Percentiles rank a stretch among this genome's conserved stretches.
Conservation (phyloP, 2,113 vertebrate species). For the Rattus rattus region DNA sequence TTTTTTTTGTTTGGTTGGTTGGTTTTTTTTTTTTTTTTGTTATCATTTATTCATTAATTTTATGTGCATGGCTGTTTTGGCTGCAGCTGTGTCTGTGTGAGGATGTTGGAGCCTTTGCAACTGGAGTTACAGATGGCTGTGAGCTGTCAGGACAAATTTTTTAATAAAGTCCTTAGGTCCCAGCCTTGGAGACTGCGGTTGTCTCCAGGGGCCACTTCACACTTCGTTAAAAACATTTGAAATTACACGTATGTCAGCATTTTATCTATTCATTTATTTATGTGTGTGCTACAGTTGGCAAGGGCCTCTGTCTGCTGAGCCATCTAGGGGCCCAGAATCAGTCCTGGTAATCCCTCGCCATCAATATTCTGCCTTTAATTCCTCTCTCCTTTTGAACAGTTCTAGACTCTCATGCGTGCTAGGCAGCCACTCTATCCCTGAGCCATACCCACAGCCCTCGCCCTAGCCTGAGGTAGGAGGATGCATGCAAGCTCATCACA, state of each 20-base stretch:
- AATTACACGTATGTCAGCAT: not conserved
- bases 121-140: too few species aligned
- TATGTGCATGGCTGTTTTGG: too few species aligned
- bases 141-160: not conserved
- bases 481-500: not conserved
- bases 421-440: not conserved
- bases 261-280: not conserved
- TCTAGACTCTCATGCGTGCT: not conserved
- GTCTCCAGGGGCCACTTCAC: not conserved
- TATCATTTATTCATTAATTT: too few species aligned
- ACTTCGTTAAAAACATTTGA: not conserved
- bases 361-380: not conserved
- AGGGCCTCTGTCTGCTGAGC: not conserved
- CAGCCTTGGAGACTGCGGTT: not conserved
- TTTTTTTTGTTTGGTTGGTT: too few species aligned
- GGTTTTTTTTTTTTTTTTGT: too few species aligned
- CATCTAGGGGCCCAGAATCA: not conserved
- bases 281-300: not conserved
- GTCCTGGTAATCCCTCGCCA: not conserved
- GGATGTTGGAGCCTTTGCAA: too few species aligned
- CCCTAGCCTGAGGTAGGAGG: not conserved
- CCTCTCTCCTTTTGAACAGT: not conserved
- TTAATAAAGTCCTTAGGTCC: not conserved
- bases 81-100: too few species aligned
- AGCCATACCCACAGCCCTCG: not conserved